Percentiles rank a stretch among this genome's conserved stretches.
phyloP scores from a whole-genome alignment of 1,140 invertebrate species.

The Heliconius eleuchia region DNA sequence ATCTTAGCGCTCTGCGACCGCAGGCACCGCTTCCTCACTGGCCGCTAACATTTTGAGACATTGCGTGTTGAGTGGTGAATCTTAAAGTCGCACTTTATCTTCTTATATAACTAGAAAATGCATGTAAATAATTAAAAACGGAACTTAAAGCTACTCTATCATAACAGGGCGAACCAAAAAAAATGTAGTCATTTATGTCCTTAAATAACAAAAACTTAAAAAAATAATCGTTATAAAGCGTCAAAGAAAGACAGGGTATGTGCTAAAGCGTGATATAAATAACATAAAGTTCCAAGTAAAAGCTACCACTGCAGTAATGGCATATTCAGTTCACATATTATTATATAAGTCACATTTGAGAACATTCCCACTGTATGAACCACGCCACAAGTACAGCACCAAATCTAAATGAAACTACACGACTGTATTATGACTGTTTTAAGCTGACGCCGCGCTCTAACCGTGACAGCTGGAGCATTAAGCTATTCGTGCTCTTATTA shows the following conservation, averaged over 20 bases:
- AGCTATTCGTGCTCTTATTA: not conserved
- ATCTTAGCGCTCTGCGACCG: too few species aligned
- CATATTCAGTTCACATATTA: not conserved
- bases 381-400: not conserved
- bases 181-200: too few species aligned
- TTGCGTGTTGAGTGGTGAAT: too few species aligned
- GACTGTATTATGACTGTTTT: slow-evolving; percentile 12
- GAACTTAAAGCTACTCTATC: too few species aligned
- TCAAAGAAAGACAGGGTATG: not conserved
- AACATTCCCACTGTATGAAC: not conserved
- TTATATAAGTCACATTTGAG: not conserved
- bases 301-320: not conserved
- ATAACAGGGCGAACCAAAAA: too few species aligned
- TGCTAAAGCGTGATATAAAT: too few species aligned
- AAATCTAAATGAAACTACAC: slow-evolving; percentile 12
- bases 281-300: not conserved
- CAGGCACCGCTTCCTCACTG: too few species aligned
- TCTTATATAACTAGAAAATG: too few species aligned
- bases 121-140: too few species aligned
- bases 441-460: slow-evolving; percentile 5
- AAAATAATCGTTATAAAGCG: not conserved
- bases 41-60: too few species aligned
- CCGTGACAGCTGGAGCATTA: not conserved
- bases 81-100: too few species aligned
- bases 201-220: too few species aligned